Conservation (phyloP, 2,113 vertebrate genomes). For the Thermophis baileyi region DNA sequence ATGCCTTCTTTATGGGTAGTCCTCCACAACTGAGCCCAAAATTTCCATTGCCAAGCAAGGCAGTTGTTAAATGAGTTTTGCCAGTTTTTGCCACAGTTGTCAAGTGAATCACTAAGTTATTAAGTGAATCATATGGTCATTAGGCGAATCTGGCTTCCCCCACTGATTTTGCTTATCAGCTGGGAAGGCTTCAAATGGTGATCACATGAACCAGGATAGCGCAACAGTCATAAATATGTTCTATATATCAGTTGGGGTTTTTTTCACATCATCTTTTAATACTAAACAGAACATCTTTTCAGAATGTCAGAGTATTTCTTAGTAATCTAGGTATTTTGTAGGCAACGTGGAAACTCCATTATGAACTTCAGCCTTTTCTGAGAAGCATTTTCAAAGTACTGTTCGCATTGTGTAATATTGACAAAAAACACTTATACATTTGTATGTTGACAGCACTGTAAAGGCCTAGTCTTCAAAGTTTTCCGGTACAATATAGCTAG, state of each 20-base stretch:
- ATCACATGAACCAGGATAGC: neutral
- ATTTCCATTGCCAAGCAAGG: neutral
- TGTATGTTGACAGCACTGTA: neutral
- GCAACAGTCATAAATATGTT: neutral
- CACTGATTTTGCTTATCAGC: neutral
- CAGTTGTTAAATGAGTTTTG: neutral
- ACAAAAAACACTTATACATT: neutral
- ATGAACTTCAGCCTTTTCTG: neutral
- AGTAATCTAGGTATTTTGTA: neutral
- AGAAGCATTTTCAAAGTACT: neutral
- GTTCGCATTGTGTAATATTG: neutral
- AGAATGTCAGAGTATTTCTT: neutral
- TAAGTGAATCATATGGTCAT: neutral
- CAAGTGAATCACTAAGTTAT: neutral
- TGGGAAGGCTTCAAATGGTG: neutral
- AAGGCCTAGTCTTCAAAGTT: neutral
- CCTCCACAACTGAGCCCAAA: neutral
- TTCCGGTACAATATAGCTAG: neutral
- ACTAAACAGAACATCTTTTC: neutral
- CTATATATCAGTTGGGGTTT: neutral
- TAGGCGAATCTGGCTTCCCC: neutral
- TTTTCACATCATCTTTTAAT: neutral
- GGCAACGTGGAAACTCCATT: neutral
- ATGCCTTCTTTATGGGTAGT: neutral
- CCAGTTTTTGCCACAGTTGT: neutral